phyloP scores from a whole-genome alignment of 35 echinoderm and acorn worm species.

The Amphiura filiformis region DNA sequence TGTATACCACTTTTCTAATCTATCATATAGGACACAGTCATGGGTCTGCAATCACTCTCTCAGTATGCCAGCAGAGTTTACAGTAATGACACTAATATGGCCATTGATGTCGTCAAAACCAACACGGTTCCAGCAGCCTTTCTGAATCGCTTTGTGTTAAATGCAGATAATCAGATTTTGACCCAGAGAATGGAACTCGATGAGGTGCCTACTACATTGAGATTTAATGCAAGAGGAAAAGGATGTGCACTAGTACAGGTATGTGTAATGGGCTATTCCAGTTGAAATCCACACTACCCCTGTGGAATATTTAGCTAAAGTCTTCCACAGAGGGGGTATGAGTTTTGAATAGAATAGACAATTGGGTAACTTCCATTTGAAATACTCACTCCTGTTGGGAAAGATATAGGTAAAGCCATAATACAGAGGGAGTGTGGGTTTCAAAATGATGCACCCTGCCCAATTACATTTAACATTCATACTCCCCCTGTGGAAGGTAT shows the following conservation, averaged over 20 bases:
- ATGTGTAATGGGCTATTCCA: too few relatives aligned
- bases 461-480: too few relatives aligned
- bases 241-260: slow-evolving; percentile 47
- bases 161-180: slow-evolving; percentile 10
- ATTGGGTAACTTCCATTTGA: too few relatives aligned
- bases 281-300: too few relatives aligned
- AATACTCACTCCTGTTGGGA: too few relatives aligned
- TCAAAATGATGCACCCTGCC: too few relatives aligned
- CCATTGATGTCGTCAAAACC: neutral
- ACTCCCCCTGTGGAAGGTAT: too few relatives aligned
- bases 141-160: neutral
- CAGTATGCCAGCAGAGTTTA: neutral
- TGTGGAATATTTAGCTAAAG: too few relatives aligned
- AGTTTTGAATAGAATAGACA: too few relatives aligned
- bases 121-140: neutral
- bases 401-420: too few relatives aligned
- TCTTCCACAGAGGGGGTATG: too few relatives aligned
- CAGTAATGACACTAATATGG: neutral
- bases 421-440: too few relatives aligned
- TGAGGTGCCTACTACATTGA: slow-evolving; percentile 12
- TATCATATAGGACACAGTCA: slow-evolving; percentile 36
- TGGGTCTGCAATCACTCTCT: slow-evolving; percentile 33
- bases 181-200: slow-evolving; percentile 18
- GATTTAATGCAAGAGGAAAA: neutral
- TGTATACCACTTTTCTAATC: neutral